Base-by-base conservation (phyloP, 2,113 vertebrate species). In the Erythrocercus mccallii region DNA sequence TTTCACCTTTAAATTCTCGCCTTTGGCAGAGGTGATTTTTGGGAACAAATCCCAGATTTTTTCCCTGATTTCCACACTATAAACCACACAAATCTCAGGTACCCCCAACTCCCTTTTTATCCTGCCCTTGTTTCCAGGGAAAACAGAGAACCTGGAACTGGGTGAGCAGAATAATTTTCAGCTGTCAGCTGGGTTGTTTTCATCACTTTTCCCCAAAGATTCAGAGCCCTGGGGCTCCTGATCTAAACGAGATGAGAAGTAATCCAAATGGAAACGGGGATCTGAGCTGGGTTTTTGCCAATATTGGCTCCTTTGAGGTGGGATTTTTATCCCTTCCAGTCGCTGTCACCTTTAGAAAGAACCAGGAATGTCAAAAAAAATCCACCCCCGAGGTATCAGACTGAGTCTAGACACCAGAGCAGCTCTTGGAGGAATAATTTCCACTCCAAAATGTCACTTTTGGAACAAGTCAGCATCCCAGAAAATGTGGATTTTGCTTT, bases 381-480 rank as follows among this genome's bases (percentile, higher is more conserved):
- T 88, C 85, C 90, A 13, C 53, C 81, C 78, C 62, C 40, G 2
- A 68, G 56, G 73, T 35, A 9, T 0, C 11, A 37, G 8, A 12
- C 48, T 7, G 56, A 50, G 78, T 58, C 56, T 44, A 47, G 87
- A 68, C 31, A 22, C 0, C 1, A 12, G 9, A 62, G 65, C 38
- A 30, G 31, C 56, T 15, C 18, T 10, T 10, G 3, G 61, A 85
- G 92, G 90, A 57, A 25, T 44, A 0, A 35, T 71, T 62, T 68
- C 35, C 60, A 56, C 22, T 31, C 4, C 1, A 7, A 66, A 86
- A 35, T 27, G 69, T 6, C 87, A 25, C 24, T 15, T 5, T 11
- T 5, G n/a, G 73, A 25, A 30, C 28, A 13, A 47, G 28, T 5
- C 68, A 10, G 1, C 0, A 0, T 14, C 10, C 21, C 56, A 31